Conservation (phyloP, 2,797 vertebrate genomes). For the Mormyrops attenuatus region DNA sequence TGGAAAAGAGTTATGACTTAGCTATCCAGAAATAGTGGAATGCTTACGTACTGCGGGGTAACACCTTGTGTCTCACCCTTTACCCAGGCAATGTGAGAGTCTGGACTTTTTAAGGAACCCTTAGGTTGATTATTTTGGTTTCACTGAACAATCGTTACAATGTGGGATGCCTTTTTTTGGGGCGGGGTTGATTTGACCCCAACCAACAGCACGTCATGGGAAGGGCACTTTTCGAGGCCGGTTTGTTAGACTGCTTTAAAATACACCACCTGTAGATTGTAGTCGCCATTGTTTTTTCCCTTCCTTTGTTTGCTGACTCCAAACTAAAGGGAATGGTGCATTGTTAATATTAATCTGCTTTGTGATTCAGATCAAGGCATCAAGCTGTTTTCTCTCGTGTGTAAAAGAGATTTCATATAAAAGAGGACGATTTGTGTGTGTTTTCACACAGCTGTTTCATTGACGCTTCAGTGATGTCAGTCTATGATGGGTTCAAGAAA, state of each 20-base stretch:
- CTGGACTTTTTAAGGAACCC: neutral
- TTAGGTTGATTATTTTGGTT: neutral
- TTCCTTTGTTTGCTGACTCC: neutral
- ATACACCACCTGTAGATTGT: constrained; percentile 52
- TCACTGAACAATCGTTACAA: neutral
- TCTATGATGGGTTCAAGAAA: neutral
- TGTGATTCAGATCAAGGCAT: neutral
- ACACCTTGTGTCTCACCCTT: neutral
- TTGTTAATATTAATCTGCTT: neutral
- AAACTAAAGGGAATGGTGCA: neutral
- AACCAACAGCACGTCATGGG: constrained; percentile 64
- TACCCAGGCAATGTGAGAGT: neutral
- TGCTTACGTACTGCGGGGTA: neutral
- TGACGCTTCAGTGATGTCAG: neutral
- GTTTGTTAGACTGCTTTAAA: constrained; percentile 24
- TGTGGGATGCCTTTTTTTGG: neutral
- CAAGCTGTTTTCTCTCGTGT: neutral
- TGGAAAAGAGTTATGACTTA: neutral
- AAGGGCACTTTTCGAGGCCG: constrained; percentile 51
- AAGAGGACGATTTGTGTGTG: neutral
- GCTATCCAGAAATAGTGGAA: neutral
- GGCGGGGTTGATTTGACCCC: constrained; percentile 36
- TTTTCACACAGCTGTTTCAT: neutral
- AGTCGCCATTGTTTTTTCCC: neutral
- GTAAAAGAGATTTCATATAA: neutral